These are phyloP conservation scores for Aurelia sp. DNA, from an alignment of 30 jellyfish, hydroid and myxozoan genomes.

Conservation along the genomic window DNA sequence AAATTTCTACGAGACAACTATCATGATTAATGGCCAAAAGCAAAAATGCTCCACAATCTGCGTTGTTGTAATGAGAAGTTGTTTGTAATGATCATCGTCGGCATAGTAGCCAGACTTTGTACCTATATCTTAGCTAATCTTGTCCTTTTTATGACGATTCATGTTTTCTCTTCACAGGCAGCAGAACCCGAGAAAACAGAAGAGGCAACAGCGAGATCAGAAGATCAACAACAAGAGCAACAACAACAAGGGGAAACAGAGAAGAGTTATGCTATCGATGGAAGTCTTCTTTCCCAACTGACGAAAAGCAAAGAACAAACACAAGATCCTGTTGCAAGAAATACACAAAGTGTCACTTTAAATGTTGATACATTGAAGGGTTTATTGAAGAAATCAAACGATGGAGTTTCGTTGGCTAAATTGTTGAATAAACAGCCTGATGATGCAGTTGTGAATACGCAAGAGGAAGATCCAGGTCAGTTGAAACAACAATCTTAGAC, in stretches of 20 bases:
- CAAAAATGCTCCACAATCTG: too few relatives aligned
- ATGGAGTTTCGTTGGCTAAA: constrained; percentile 89
- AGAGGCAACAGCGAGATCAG: constrained; percentile 45
- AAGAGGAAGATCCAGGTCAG: constrained; percentile 96
- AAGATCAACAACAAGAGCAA: not conserved
- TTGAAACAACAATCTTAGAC: too few relatives aligned
- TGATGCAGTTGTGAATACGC: constrained; percentile 66
- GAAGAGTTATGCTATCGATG: constrained; percentile 57
- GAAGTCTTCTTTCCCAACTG: constrained; percentile 46
- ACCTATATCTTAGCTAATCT: too few relatives aligned
- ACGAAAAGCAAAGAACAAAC: constrained; percentile 73
- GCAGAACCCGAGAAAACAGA: constrained; percentile 61
- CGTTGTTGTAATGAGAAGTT: too few relatives aligned
- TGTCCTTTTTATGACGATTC: too few relatives aligned
- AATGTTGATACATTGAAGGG: constrained; percentile 90
- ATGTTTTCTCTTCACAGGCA: not conserved
- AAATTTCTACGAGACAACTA: too few relatives aligned
- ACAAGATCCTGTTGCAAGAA: constrained; percentile 61
- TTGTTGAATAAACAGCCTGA: constrained; percentile 76
- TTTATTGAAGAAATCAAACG: constrained; percentile 79
- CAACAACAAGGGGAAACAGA: constrained; percentile 26
- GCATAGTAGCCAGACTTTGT: too few relatives aligned
- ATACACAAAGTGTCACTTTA: constrained; percentile 80
- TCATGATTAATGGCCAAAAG: too few relatives aligned
- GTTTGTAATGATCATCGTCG: too few relatives aligned